Conservation (phyloP, 2,888 invertebrate species). For the Apoda limacodes region DNA sequence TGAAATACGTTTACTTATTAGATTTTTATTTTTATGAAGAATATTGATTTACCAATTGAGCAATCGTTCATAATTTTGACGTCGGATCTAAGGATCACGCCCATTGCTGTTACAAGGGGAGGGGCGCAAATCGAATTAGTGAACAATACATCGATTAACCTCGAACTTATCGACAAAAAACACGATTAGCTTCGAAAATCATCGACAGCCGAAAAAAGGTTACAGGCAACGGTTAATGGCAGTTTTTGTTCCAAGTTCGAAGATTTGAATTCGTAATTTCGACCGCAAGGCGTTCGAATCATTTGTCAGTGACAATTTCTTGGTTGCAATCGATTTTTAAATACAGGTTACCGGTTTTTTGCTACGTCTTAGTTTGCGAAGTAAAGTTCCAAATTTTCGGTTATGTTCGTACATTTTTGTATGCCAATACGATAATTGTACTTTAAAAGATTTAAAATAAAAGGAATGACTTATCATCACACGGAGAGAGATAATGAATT, state of each 20-base stretch:
- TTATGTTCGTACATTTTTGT: slow-evolving; percentile 26
- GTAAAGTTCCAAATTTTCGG: slow-evolving; percentile 30
- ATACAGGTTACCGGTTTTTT: slow-evolving; percentile 59
- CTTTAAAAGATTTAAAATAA: too few species aligned
- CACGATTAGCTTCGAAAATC: slow-evolving; percentile 64
- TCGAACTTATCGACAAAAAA: slow-evolving; percentile 60
- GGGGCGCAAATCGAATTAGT: slow-evolving; percentile 66
- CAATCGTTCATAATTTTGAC: too few species aligned
- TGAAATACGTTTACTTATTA: too few species aligned
- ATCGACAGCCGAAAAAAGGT: slow-evolving; percentile 63
- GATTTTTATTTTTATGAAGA: too few species aligned
- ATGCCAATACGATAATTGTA: slow-evolving; percentile 34
- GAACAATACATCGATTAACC: slow-evolving; percentile 63
- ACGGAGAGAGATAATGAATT: too few species aligned
- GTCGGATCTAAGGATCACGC: too few species aligned
- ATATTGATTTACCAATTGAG: slow-evolving; percentile 23
- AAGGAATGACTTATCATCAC: too few species aligned
- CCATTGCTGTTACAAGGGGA: slow-evolving; percentile 46
- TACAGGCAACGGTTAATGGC: slow-evolving; percentile 61
- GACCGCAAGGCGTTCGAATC: slow-evolving; percentile 67
- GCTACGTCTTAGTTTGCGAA: slow-evolving; percentile 20
- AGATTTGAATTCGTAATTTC: slow-evolving; percentile 69
- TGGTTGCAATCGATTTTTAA: slow-evolving; percentile 69
- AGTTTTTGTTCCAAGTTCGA: slow-evolving; percentile 65
- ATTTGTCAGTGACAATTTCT: slow-evolving; percentile 71